phyloP scores from a whole-genome alignment of 1,140 invertebrate genomes.

The Delia radicum region DNA sequence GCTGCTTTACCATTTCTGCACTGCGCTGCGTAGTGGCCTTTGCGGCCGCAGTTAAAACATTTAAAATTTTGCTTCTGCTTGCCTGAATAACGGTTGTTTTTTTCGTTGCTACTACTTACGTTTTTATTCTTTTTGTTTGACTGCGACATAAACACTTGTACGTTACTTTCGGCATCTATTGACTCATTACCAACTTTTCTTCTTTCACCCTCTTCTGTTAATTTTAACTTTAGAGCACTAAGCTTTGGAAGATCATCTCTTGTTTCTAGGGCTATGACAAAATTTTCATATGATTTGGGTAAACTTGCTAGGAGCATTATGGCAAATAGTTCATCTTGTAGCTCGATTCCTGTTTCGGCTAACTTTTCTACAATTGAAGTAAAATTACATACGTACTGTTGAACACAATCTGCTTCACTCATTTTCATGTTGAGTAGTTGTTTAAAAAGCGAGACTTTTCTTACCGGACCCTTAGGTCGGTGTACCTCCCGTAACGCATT shows the following conservation, averaged over 20 bases:
- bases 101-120: not conserved
- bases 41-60: constrained; percentile 8
- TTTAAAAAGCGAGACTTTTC: no score
- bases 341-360: not conserved
- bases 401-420: no score
- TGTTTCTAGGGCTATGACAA: constrained; percentile 18
- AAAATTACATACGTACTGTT: not conserved
- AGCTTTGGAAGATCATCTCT: not conserved
- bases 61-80: not conserved
- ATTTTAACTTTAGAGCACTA: constrained; percentile 8
- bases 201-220: constrained; percentile 19
- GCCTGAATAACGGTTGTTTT: not conserved
- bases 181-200: not conserved
- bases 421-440: no score
- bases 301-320: constrained; percentile 25
- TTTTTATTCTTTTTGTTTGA: not conserved
- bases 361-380: not conserved
- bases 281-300: constrained; percentile 11
- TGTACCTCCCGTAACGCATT: no score
- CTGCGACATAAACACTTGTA: not conserved
- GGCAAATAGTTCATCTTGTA: constrained; percentile 6
- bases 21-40: not conserved
- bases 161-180: not conserved
- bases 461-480: no score
- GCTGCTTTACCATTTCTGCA: not conserved